Conservation (phyloP, 2,888 invertebrate species). For the Abrostola triplasia region DNA sequence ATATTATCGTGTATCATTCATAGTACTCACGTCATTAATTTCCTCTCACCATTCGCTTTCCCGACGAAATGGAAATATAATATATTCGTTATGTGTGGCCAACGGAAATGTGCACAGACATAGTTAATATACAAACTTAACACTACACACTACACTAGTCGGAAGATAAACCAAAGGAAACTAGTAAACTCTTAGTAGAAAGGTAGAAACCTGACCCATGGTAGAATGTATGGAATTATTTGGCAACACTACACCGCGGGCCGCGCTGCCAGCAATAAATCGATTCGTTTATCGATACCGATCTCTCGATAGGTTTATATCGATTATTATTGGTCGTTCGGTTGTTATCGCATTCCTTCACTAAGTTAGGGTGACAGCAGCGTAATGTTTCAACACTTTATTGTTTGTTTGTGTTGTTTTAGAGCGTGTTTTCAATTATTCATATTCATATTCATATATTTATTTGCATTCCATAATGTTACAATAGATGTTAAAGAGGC, state of each 20-base stretch:
- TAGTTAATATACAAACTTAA: background rate
- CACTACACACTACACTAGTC: background rate
- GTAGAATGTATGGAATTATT: slow-evolving; percentile 19
- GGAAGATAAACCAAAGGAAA: background rate
- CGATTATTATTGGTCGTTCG: slow-evolving; percentile 40
- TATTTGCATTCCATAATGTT: too few relatives aligned
- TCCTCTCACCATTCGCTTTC: too few relatives aligned
- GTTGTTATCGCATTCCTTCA: slow-evolving; percentile 36
- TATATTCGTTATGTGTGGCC: too few relatives aligned
- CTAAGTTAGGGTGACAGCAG: slow-evolving; percentile 23
- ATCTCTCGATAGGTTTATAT: slow-evolving; percentile 44
- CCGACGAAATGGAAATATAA: too few relatives aligned
- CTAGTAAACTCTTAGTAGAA: background rate
- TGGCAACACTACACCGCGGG: slow-evolving; percentile 16
- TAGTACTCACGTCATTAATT: too few relatives aligned
- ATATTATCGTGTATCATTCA: too few relatives aligned
- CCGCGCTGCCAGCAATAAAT: slow-evolving; percentile 20
- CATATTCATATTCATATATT: too few relatives aligned
- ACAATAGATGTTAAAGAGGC: too few relatives aligned
- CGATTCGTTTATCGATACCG: slow-evolving; percentile 34
- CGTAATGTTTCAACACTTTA: slow-evolving; percentile 22
- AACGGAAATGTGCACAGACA: background rate
- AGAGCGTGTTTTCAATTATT: background rate
- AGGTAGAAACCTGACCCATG: background rate
- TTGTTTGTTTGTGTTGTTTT: background rate